Conservation (phyloP, 2,113 vertebrate genomes). For the Empidonax traillii region DNA sequence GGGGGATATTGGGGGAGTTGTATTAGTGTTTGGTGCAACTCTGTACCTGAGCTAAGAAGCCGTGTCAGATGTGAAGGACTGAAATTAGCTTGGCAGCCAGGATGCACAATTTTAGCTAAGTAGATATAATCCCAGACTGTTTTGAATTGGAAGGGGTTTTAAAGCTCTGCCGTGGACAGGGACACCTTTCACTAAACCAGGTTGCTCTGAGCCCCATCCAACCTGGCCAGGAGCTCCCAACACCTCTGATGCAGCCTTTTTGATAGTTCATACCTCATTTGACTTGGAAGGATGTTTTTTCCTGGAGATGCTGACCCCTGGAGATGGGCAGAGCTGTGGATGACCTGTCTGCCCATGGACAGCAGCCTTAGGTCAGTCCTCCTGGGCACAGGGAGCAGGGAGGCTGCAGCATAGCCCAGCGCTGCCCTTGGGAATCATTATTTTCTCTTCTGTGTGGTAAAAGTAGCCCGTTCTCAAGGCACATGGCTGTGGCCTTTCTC, state of each 20-base stretch:
- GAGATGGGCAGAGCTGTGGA: neutral
- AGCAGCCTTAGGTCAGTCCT: neutral
- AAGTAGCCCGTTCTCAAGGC: neutral
- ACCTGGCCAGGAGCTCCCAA: neutral
- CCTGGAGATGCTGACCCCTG: neutral
- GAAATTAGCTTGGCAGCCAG: neutral
- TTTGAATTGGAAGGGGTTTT: neutral
- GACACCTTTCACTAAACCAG: neutral
- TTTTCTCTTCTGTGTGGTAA: neutral
- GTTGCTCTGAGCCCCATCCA: neutral
- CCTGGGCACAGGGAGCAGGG: neutral
- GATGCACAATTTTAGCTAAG: neutral
- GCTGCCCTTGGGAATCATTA: neutral
- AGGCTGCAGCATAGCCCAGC: neutral
- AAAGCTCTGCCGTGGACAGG: neutral
- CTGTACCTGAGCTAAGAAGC: neutral
- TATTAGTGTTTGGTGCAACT: neutral
- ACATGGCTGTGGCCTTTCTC: neutral
- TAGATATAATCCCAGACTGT: neutral
- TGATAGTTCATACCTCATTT: neutral
- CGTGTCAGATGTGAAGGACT: neutral
- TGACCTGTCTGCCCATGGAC: neutral
- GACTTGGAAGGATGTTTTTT: fast-evolving
- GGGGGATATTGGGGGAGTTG: neutral
- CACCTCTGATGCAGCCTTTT: neutral